These are phyloP conservation scores for Therioaphis trifolii DNA, from an alignment of 2,888 invertebrate species.

Conservation along the genomic window DNA sequence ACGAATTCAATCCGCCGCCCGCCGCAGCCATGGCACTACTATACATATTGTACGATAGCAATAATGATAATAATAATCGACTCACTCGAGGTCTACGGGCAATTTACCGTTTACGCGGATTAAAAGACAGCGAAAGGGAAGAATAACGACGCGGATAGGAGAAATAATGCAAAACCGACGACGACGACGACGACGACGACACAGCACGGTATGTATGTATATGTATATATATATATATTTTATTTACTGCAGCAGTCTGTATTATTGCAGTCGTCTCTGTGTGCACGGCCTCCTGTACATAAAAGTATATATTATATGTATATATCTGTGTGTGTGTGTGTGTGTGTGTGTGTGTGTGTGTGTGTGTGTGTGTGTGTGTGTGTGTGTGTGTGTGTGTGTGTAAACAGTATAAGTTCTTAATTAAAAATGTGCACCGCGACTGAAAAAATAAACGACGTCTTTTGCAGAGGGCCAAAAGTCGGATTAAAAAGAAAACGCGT, in stretches of 20 bases:
- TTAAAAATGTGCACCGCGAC: constrained; percentile 39
- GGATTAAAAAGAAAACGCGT: constrained; percentile 46
- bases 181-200: constrained; percentile 31
- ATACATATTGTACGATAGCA: constrained; percentile 1
- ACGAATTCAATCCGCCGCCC: constrained; percentile 8
- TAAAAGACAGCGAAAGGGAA: constrained; percentile 33
- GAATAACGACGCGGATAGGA: background rate
- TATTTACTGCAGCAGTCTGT: no score
- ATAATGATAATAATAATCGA: constrained; percentile 27
- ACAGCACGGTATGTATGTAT: background rate
- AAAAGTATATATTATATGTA: background rate
- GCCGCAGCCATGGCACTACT: background rate
- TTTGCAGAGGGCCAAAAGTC: constrained; percentile 51
- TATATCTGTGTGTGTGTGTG: background rate
- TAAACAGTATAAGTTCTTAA: constrained; percentile 31
- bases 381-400: no score
- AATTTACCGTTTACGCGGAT: constrained; percentile 50
- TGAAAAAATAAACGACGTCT: constrained; percentile 46
- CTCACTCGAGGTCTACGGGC: constrained; percentile 33
- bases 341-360: background rate
- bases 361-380: background rate
- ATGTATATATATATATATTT: background rate
- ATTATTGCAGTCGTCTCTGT: background rate
- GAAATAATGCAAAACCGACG: constrained; percentile 50
- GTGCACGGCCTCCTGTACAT: background rate